Conservation (phyloP, 2,113 vertebrate species). For the Amphiprion ocellaris region DNA sequence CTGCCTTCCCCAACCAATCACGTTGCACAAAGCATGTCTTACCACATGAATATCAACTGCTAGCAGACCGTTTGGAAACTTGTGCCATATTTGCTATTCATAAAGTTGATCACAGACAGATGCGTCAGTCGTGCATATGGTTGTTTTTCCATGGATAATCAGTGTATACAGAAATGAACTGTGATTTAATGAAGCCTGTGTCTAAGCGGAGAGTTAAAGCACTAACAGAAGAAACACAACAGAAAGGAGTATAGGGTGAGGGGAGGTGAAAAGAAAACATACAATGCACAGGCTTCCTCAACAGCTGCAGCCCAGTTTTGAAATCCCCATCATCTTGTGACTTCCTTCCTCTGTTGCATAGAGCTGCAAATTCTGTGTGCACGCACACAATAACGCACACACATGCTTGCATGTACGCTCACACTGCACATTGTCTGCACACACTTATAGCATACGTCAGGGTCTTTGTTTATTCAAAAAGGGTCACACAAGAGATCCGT, state of each 20-base stretch:
- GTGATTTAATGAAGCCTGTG: slow-evolving; percentile 6
- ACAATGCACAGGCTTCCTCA: slow-evolving; percentile 81
- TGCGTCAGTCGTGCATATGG: slow-evolving; percentile 35
- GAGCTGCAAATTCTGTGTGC: slow-evolving; percentile 68
- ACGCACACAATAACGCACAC: slow-evolving; percentile 46
- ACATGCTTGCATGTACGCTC: slow-evolving; percentile 12
- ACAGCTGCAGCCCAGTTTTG: slow-evolving; percentile 84
- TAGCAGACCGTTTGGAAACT: slow-evolving; percentile 48
- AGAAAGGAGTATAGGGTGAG: slow-evolving; percentile 41
- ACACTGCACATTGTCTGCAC: slow-evolving; percentile 44
- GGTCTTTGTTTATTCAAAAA: slow-evolving; percentile 78
- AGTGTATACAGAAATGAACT: slow-evolving; percentile 24
- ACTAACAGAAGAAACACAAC: slow-evolving; percentile 35
- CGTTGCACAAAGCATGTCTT: slow-evolving; percentile 50
- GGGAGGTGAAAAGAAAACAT: slow-evolving; percentile 71
- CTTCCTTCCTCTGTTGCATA: slow-evolving; percentile 84
- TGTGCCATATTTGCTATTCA: slow-evolving; percentile 53
- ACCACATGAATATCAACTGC: slow-evolving; percentile 62
- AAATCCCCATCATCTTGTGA: slow-evolving; percentile 86
- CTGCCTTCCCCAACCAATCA: slow-evolving; percentile 72
- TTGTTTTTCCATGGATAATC: slow-evolving; percentile 45
- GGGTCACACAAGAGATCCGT: slow-evolving; percentile 68
- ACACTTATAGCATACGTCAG: slow-evolving; percentile 62
- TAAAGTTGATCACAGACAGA: slow-evolving; percentile 56
- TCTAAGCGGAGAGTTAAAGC: slow-evolving; percentile 20